Percentiles rank a stretch among this genome's conserved stretches.
These are phyloP conservation scores for Tetrapedia diversipes DNA, from an alignment of 2,888 invertebrate genomes.

Conservation along the genomic window DNA sequence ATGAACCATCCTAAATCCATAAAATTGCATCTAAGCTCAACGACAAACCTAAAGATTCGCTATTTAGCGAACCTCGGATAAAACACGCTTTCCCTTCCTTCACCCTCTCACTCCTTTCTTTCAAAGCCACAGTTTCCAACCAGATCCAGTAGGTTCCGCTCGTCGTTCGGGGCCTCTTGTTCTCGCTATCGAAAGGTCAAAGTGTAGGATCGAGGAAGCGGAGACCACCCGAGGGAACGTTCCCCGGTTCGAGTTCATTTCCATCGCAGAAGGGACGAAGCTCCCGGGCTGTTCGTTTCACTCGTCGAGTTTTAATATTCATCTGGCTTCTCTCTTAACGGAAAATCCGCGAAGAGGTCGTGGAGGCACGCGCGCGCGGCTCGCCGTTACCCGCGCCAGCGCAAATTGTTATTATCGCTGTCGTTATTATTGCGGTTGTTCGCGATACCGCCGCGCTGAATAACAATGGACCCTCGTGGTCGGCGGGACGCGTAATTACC, in stretches of 20 bases:
- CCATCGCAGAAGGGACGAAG: not conserved
- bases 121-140: no score
- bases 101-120: no score
- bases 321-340: not conserved
- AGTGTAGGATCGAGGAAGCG: not conserved
- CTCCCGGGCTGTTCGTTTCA: conserved; percentile 8
- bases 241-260: not conserved
- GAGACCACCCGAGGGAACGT: not conserved
- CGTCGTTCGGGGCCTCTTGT: not conserved
- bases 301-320: conserved; percentile 11
- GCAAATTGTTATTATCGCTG: conserved; percentile 57
- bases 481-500: conserved; percentile 15
- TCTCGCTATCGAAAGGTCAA: not conserved
- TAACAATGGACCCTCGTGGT: conserved; percentile 46
- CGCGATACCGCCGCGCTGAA: conserved; percentile 38
- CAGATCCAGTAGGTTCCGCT: no score
- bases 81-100: no score
- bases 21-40: no score
- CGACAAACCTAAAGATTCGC: no score
- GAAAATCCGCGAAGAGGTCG: conserved; percentile 26
- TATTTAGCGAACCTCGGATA: no score
- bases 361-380: conserved; percentile 12
- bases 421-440: conserved; percentile 53
- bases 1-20: no score
- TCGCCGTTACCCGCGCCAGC: conserved; percentile 45